Evolutionary conservation across 2,113 vertebrate species (phyloP).

Genomic region (Silurus asotus): DNA sequence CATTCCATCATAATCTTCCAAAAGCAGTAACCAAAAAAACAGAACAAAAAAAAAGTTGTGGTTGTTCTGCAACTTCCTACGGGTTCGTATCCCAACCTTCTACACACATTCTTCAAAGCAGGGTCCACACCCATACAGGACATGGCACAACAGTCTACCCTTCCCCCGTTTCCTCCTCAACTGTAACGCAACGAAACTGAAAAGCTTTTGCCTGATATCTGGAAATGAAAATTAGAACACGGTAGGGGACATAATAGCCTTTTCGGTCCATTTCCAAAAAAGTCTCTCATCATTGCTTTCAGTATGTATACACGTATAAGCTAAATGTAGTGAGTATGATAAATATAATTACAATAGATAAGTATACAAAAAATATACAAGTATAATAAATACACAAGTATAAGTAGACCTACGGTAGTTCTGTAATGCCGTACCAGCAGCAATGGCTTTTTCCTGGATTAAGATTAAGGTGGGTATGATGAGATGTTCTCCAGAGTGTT

Average conservation of each 20-base stretch:
- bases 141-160: neutral
- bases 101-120: constrained; percentile 1
- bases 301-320: too few relatives aligned
- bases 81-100: neutral
- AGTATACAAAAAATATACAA: too few relatives aligned
- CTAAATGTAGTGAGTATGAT: too few relatives aligned
- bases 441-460: too few relatives aligned
- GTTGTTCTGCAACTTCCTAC: neutral
- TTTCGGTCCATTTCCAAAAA: neutral
- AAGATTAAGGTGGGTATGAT: too few relatives aligned
- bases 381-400: too few relatives aligned
- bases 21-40: neutral
- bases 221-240: neutral
- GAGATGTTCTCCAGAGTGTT: too few relatives aligned
- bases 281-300: neutral
- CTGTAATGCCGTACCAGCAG: too few relatives aligned
- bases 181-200: neutral
- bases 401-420: too few relatives aligned
- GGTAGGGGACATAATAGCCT: neutral
- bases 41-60: too few relatives aligned
- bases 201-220: neutral
- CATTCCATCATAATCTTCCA: neutral
- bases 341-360: too few relatives aligned
- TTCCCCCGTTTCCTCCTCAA: neutral
- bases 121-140: neutral